phyloP scores from a whole-genome alignment of 1,140 invertebrate species.

The Manduca sexta region DNA sequence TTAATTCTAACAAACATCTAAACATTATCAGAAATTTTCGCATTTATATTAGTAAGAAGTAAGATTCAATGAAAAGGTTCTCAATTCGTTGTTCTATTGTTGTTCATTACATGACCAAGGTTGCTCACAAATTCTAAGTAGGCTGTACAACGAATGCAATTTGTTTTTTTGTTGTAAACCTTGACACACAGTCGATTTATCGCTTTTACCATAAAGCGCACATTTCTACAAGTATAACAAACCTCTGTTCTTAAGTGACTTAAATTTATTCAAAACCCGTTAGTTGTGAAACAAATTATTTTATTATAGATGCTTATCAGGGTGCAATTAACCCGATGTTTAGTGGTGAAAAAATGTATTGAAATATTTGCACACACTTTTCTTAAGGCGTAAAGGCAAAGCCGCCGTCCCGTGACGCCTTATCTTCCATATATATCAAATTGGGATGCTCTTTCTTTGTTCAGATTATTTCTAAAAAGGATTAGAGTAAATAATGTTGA shows the following conservation, averaged over 20 bases:
- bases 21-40: too few species aligned
- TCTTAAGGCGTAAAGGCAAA: slow-evolving; percentile 33
- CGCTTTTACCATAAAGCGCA: too few species aligned
- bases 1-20: too few species aligned
- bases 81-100: too few species aligned
- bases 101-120: too few species aligned
- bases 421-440: slow-evolving; percentile 42
- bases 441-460: slow-evolving; percentile 41
- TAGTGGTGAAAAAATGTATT: slow-evolving; percentile 33
- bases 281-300: slow-evolving; percentile 43
- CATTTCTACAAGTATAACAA: too few species aligned
- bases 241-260: neutral
- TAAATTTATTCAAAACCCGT: slow-evolving; percentile 4
- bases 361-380: slow-evolving; percentile 40
- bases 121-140: too few species aligned
- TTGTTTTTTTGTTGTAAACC: too few species aligned
- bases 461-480: slow-evolving; percentile 33
- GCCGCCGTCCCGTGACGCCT: slow-evolving; percentile 29
- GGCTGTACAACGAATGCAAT: too few species aligned
- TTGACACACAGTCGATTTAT: too few species aligned
- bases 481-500: slow-evolving; percentile 28
- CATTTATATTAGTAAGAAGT: too few species aligned
- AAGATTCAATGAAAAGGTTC: too few species aligned
- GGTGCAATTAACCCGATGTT: slow-evolving; percentile 38
- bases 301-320: slow-evolving; percentile 41